These are phyloP conservation scores for Brachyalestes nurse DNA, from an alignment of 2,797 vertebrate species.

Conservation along the genomic window DNA sequence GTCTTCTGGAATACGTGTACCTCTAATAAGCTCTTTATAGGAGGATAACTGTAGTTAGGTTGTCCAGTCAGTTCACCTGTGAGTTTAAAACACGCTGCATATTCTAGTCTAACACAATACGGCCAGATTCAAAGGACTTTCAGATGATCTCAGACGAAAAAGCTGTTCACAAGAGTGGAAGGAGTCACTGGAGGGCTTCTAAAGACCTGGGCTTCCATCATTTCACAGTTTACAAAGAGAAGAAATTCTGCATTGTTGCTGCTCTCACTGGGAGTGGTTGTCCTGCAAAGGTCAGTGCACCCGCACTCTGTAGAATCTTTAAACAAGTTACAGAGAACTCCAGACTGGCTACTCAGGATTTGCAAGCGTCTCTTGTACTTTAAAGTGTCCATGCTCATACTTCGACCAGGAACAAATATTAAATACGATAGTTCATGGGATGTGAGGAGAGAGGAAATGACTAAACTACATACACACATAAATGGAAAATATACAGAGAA, in stretches of 20 bases:
- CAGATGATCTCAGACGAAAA: neutral
- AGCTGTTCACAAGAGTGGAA: neutral
- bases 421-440: too few relatives aligned
- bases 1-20: neutral
- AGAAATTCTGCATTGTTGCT: neutral
- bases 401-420: neutral
- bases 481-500: too few relatives aligned
- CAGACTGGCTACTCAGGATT: neutral
- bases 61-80: neutral
- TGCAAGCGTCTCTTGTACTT: neutral
- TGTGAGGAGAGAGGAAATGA: too few relatives aligned
- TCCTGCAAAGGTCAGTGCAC: conserved; percentile 1
- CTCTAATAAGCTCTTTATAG: neutral
- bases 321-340: neutral
- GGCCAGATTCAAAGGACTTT: neutral
- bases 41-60: neutral
- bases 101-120: neutral
- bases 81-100: neutral
- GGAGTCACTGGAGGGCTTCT: neutral
- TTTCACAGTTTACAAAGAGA: neutral
- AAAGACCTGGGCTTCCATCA: neutral
- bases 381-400: neutral
- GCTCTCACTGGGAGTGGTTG: neutral
- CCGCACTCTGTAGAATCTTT: neutral
- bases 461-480: too few relatives aligned